Base-by-base conservation (phyloP, 1,140 invertebrate genomes). In the Leptopilina clavipes region DNA sequence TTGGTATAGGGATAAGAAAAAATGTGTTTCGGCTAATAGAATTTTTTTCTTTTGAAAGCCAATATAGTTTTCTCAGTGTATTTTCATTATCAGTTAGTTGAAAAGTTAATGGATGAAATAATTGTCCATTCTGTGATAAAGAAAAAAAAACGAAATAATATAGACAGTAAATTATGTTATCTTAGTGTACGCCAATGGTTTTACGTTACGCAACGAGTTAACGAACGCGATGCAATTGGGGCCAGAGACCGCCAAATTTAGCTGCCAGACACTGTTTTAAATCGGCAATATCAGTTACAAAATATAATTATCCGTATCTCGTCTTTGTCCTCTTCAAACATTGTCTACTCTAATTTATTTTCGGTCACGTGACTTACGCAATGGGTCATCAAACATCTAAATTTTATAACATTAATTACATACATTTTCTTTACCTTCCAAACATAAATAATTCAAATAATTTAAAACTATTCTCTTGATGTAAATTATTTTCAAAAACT, bases 201-300 rank as follows among this genome's bases (percentile, higher is more conserved):
- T 82, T 75, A 81, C 31, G 78, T 83, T 87, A 83, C 86, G 85
- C 82, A 87, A 87, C 80, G 74, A 84, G 81, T 85, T 86, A 83
- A 85, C 81, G 81, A 83, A 86, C 83, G 81, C 76, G 76, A 83
- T 85, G 84, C 82, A 82, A 80, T 80, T 40, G 77, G 79, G 81
- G 70, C 80, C 84, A 85, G 84, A 82, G 81, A 72, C 81, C 73
- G 82, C 89, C 86, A 89, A 89, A 90, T 88, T 89, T 90, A 89
- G 86, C 85, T 84, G 76, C 83, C 81, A 81, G 84, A 85, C 82
- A 85, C 85, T 86, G 85, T 85, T 85, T 86, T 77, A 86, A 87
- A 86, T 88, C 81, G 81, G 80, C 77, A 85, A 89, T 89, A 90
- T 90, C 89, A 85, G 88, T 90, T 88, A 89, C 88, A 86, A 89